Base-by-base conservation (phyloP, 2,888 invertebrate species). In the Aethes cnicana region DNA sequence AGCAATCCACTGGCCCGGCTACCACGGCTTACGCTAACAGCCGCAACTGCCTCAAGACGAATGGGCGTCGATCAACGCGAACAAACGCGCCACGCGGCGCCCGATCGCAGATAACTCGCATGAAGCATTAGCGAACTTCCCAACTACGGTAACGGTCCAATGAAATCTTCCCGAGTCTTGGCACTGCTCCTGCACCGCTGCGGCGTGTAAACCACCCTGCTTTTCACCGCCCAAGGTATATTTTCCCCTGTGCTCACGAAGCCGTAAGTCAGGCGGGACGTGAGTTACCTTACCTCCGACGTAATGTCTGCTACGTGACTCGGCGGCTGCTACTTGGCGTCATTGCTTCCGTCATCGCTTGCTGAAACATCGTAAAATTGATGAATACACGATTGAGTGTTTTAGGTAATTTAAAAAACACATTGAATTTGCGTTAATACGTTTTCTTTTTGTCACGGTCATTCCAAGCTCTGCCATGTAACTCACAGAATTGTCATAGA, bases 111-210 rank as follows among this genome's bases (percentile, higher is more conserved):
- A 23, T 18, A 18, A 21, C 43, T 21, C 7, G 41, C 33, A 33
- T 50, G 50, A 44, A 43, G 50, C 50, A 50, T 50, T 50, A 50
- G 36, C 50, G 18, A 44, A 50, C 36, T 50, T 50, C 30, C 43
- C 43, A 44, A 43, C 43, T 44, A 23, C 43, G 36, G 36, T 44
- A 50, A 44, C 30, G 50, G 43, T 18, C 43, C 36, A 30, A 23
- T 20, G 43, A 44, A 50, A 50, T 50, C 50, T 44, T 43, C 43
- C 30, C 17, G 43, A 50, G 36, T 50, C 37, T 43, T 50, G 50
- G 50, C 50, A 50, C 50, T 23, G 50, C 21, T 36, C 43, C 18
- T 11, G 6, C 14, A 2, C 4, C 9, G 11, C 1, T 2, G 3
- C 28, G 5, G 1, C 5, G 6, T 7, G 8, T 4, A 21, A 23